A percentile compares a stretch with the other conserved stretches of the same genome.
Evolutionary conservation across 2,888 invertebrate species (phyloP).

Genomic region (Chrysina gloriosa): DNA sequence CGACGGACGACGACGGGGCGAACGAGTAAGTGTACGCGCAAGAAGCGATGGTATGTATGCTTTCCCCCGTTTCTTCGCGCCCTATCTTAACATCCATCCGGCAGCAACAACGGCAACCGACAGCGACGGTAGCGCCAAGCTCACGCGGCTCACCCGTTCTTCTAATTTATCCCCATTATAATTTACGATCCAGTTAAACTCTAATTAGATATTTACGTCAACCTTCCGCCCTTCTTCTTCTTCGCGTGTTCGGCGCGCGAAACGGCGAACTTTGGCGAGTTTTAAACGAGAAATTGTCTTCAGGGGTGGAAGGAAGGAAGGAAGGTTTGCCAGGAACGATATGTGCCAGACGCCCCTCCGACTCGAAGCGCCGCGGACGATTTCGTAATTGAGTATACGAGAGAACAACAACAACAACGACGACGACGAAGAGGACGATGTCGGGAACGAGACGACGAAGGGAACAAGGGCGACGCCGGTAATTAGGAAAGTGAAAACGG

Average conservation of each 20-base stretch:
- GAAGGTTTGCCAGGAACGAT: background rate
- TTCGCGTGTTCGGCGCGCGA: background rate
- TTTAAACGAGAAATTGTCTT: constrained; percentile 28
- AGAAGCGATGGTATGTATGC: no score
- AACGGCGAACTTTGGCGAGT: background rate
- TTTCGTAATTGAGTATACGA: constrained; percentile 18
- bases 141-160: background rate
- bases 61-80: no score
- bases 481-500: constrained; percentile 5
- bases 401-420: background rate
- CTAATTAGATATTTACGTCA: constrained; percentile 42
- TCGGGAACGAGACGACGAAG: background rate
- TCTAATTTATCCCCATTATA: constrained; percentile 37
- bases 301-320: background rate
- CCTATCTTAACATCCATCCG: no score
- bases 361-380: background rate
- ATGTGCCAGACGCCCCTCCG: constrained; percentile 6
- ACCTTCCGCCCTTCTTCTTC: constrained; percentile 13
- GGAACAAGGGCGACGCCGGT: background rate
- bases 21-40: no score
- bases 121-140: background rate
- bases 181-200: constrained; percentile 41
- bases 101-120: no score
- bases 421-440: background rate
- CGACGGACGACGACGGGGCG: background rate